Evolutionary conservation across 2,113 vertebrate genomes (phyloP), one percentile per base, ranked within the genome.

Genomic region (Solenodon paradoxus): DNA sequence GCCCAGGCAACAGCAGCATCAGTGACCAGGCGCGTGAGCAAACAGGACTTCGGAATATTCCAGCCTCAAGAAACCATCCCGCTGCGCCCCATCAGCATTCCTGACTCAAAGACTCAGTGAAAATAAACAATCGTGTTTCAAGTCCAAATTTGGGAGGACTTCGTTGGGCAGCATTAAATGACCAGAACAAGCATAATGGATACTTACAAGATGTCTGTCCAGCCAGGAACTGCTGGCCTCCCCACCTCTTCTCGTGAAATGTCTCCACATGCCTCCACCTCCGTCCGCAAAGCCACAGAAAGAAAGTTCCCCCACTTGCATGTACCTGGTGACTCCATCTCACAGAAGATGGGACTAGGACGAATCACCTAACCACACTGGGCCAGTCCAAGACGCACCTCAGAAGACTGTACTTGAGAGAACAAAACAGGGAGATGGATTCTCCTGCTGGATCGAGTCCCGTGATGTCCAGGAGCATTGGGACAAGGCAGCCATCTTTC

Each of bases 221-320:
- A 82, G 42, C 78, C 51, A 15, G 30, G 30, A 61, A 47, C 57
- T 20, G 26, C 42, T 15, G 1, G 9, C 7, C 1, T 87, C 22
- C 12, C 12, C 4, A 2, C 42, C 26, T 72, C 40, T 66, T 45
- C n/a, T 75, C 75, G 32, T 28, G 28, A 45, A 59, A 22, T 45
- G 22, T 30, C 40, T 49, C 20, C 17, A 19, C 3, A 5, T 49
- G 35, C 47, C 40, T 5, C 78, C 68, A 4, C 26, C 69, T 49
- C 45, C 0, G 0, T 17, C 49, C 47, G 16, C 12, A 0, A 15
- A 4, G n/a, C 40, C n/a, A 6, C 0, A 69, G 15, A 9, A 1
- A 71, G 35, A n/a, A 63, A 5, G 28, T 20, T 24, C 13, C 40
- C n/a, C 42, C 49, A 15, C 51, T 61, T 42, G 13, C 61, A 28